Evolutionary conservation across 2,888 invertebrate genomes (phyloP), one percentile per base, ranked within the genome.

Genomic region (Ectemnius cavifrons): DNA sequence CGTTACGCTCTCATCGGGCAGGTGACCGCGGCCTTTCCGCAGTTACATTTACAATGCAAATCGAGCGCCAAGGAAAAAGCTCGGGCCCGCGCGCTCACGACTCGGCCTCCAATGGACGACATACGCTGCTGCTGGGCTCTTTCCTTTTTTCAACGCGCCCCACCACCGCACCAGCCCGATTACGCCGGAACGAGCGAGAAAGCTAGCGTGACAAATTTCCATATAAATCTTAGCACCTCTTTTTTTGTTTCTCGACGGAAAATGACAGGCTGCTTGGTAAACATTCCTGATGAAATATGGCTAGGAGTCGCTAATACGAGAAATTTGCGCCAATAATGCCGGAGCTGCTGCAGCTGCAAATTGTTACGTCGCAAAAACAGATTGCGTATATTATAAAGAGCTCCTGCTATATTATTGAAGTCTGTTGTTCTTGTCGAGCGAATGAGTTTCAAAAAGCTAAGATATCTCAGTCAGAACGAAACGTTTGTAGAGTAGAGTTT

Each of bases 11-110:
- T 72, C 73, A 72, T 73, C 78, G 80, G 81, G 82, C 84, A 84
- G 84, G 80, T 80, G 79, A 82, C 75, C 77, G 81, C 77, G 77
- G 80, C 80, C 81, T 83, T 83, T 83, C 82, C 81, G 82, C 81
- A 80, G 83, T 85, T 82, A 81, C 86, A 87, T 87, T 83, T 87
- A 85, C 87, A 87, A 87, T 87, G 87, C 87, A 87, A 87, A 87
- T 87, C 77, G 82, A 77, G 73, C 71, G 67, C 75, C 71, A 67
- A 70, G 77, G 76, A 81, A 84, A 86, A 84, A 84, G 72, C 74
- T 74, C 73, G 78, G 76, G 37, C 37, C 8, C 37, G 37, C 5
- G 37, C 37, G 37, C 37, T 37, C 37, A 37, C 37, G 37, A 81
- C 78, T 78, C 80, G 70, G 75, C 78, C 76, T 78, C 79, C 75